Conservation (phyloP, 2,113 vertebrate genomes). For the Gopherus flavomarginatus region DNA sequence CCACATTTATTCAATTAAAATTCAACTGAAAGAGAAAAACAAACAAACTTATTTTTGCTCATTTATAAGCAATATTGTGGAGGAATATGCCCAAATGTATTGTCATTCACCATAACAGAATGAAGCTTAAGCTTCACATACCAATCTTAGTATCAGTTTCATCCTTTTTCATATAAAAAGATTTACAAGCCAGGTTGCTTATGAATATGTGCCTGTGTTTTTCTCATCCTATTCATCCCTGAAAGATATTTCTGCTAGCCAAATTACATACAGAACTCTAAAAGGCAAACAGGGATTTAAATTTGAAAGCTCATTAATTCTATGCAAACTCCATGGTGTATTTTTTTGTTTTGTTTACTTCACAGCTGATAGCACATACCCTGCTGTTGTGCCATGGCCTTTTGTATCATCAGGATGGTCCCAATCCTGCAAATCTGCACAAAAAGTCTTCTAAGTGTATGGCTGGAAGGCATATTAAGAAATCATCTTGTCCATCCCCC, state of each 20-base stretch:
- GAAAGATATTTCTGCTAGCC: not conserved
- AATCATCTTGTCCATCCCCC: not conserved
- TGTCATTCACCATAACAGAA: not conserved
- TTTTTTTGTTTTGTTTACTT: not conserved
- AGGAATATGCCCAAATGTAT: not conserved
- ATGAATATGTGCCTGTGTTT: not conserved
- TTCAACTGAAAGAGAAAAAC: not conserved
- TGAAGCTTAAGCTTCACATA: not conserved
- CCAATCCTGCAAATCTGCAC: not conserved
- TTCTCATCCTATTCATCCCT: not conserved
- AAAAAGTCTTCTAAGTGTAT: not conserved
- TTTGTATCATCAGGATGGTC: not conserved
- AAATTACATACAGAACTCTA: not conserved
- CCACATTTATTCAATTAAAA: not conserved
- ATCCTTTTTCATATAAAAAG: not conserved
- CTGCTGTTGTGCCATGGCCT: not conserved
- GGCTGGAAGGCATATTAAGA: not conserved
- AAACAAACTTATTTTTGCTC: not conserved
- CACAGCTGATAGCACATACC: accelerated
- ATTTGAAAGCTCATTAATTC: not conserved
- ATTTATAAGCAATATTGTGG: not conserved
- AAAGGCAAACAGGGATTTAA: accelerated
- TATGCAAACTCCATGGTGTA: not conserved
- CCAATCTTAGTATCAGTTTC: not conserved
- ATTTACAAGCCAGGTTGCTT: not conserved